These are phyloP conservation scores for Lampropteryx suffumata DNA, from an alignment of 2,888 invertebrate genomes.

Conservation along the genomic window DNA sequence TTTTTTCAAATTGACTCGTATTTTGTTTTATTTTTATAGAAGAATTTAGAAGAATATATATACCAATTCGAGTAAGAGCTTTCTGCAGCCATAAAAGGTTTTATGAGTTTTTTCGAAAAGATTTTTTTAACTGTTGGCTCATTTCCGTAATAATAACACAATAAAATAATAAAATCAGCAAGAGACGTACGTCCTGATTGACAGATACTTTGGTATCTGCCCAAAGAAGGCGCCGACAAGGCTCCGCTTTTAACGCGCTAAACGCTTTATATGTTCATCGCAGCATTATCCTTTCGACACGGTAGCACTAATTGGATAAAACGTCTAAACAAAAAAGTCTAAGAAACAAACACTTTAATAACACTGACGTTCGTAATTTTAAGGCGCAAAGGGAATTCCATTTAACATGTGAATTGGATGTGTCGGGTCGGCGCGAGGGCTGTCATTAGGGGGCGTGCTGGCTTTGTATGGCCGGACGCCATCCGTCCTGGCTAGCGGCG, in stretches of 20 bases:
- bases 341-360: conserved; percentile 81
- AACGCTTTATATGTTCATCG: conserved; percentile 73
- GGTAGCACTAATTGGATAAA: conserved; percentile 83
- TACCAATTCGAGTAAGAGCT: not conserved
- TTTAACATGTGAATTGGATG: conserved; percentile 82
- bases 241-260: conserved; percentile 74
- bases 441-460: conserved; percentile 61
- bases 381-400: conserved; percentile 77
- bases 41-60: no score
- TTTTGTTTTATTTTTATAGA: no score
- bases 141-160: conserved; percentile 24
- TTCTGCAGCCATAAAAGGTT: conserved; percentile 12
- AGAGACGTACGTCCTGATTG: conserved; percentile 17
- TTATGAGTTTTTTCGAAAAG: conserved; percentile 5
- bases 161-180: conserved; percentile 26
- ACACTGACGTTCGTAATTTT: conserved; percentile 70
- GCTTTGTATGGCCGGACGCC: conserved; percentile 24
- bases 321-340: conserved; percentile 72
- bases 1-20: no score
- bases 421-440: conserved; percentile 68
- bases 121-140: conserved; percentile 20
- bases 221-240: conserved; percentile 56
- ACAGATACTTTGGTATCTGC: conserved; percentile 41
- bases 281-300: conserved; percentile 82
- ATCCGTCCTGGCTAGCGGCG: conserved; percentile 27